A percentile compares a stretch with the other conserved stretches of the same genome.
phyloP scores from a whole-genome alignment of 2,888 invertebrate species.

The Mellilla xanthometata region DNA sequence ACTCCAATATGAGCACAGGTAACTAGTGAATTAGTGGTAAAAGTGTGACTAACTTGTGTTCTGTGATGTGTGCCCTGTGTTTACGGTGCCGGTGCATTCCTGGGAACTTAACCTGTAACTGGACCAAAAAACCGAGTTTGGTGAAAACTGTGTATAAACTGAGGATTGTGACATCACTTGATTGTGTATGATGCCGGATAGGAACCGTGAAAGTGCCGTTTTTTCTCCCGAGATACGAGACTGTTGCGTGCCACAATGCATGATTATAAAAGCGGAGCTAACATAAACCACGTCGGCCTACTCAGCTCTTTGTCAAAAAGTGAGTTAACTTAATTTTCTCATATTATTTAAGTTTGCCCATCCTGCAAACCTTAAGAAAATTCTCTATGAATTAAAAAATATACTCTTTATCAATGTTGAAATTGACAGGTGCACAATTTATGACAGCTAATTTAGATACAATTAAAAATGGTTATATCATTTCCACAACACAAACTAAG shows the following conservation, averaged over 20 bases:
- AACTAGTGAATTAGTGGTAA: constrained; percentile 76
- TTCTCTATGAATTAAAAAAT: no score
- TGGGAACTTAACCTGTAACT: constrained; percentile 56
- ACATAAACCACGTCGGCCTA: constrained; percentile 72
- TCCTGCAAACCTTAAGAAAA: not conserved
- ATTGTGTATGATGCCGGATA: constrained; percentile 76
- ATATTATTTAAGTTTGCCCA: constrained; percentile 15
- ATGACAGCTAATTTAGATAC: not conserved
- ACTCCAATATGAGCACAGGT: constrained; percentile 99
- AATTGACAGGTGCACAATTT: constrained; percentile 6
- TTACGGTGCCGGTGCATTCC: constrained; percentile 57
- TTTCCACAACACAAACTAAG: no score
- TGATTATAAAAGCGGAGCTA: constrained; percentile 75
- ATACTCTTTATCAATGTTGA: no score
- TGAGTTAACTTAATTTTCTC: constrained; percentile 57
- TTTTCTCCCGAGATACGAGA: constrained; percentile 64
- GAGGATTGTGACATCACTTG: constrained; percentile 74
- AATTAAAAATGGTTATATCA: no score
- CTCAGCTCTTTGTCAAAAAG: constrained; percentile 74
- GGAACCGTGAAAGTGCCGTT: constrained; percentile 74
- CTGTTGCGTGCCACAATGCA: constrained; percentile 73
- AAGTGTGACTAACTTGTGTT: constrained; percentile 62
- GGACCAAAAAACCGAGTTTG: constrained; percentile 54
- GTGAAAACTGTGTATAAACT: constrained; percentile 61
- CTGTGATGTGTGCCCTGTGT: constrained; percentile 71